Base-by-base conservation (phyloP, 1,140 invertebrate genomes). In the Drosophila serrata region DNA sequence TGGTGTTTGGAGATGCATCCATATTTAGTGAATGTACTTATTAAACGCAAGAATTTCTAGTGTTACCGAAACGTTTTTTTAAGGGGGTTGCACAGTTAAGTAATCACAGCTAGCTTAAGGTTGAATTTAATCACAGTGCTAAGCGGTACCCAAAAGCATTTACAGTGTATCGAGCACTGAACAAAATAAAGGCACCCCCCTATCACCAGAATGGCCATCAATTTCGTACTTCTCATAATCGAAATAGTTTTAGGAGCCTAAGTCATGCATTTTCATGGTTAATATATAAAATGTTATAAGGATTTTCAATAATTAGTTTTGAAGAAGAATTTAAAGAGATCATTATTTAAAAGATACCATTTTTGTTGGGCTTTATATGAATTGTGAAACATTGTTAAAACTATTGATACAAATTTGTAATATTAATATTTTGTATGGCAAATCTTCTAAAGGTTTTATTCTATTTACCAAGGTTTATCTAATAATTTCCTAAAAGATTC, bases 11-110 rank as follows among this genome's bases (percentile, higher is more conserved):
- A 68, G 45, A n/a, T n/a, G 24, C 62, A 58, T 70, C 48, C 39
- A 46, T 57, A 72, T 48, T 57, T 57, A 69, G 64, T 57, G 37
- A 70, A 70, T 72, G 49, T 57, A 56, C 33, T 40, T 24, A 68
- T 64, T 69, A 33, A 65, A 65, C 37, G 65, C 65, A 51, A 40
- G 65, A 49, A 67, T 69, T 69, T 69, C 35, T 65, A 69, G 65
- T 49, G 35, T 69, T 69, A 69, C 37, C 35, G 17, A 9, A 35
- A 67, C 22, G n/a, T n/a, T 43, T 53, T 69, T 69, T 69, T 29
- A 53, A 48, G 64, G 61, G 65, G 61, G 37, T 69, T 69, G 65
- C 65, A 27, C 17, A 27, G 60, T 65, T 49, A 40, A 27, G 43
- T 51, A 69, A 69, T 69, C 60, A 29, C 35, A 65, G 15, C 29